Conservation (phyloP, 2,888 invertebrate species). For the Rhimphoctona megacephalus region DNA sequence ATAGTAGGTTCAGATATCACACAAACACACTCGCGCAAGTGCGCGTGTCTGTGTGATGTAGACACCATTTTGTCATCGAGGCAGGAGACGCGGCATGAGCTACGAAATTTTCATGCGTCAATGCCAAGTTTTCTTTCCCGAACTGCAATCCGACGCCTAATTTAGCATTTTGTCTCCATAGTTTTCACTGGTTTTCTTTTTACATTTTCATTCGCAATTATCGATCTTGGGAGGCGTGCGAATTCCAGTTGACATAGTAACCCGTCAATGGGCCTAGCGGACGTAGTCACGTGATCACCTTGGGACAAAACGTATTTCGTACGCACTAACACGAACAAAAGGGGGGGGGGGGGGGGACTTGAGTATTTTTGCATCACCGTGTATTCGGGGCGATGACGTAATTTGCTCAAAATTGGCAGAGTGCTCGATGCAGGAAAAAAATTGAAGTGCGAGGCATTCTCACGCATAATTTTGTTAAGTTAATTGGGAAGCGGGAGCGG, state of each 20-base stretch:
- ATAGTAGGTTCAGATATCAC: not conserved
- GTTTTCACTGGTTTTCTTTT: not conserved
- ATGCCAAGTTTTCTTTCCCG: not conserved
- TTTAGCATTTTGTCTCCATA: not conserved
- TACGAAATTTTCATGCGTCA: slow-evolving; percentile 14
- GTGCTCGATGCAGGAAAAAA: not conserved
- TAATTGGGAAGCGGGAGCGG: not conserved
- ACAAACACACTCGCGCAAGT: not conserved
- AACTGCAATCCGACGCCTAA: not conserved
- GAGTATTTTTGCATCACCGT: slow-evolving; percentile 33
- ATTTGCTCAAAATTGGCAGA: slow-evolving; percentile 5
- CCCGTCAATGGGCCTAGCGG: slow-evolving; percentile 58
- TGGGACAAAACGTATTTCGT: not conserved
- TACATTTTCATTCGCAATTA: slow-evolving; percentile 30
- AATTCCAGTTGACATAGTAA: slow-evolving; percentile 21
- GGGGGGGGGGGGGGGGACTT: not conserved
- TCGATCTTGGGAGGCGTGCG: slow-evolving; percentile 46
- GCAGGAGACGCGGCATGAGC: slow-evolving; percentile 50
- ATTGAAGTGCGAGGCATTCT: not conserved
- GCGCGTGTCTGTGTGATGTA: slow-evolving; percentile 5
- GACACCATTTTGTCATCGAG: slow-evolving; percentile 66
- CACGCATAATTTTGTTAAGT: not conserved
- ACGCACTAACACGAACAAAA: not conserved
- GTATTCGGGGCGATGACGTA: slow-evolving; percentile 16
- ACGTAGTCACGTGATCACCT: slow-evolving; percentile 25